phyloP scores from a whole-genome alignment of 2,113 vertebrate genomes.

The Xenopus tropicalis region DNA sequence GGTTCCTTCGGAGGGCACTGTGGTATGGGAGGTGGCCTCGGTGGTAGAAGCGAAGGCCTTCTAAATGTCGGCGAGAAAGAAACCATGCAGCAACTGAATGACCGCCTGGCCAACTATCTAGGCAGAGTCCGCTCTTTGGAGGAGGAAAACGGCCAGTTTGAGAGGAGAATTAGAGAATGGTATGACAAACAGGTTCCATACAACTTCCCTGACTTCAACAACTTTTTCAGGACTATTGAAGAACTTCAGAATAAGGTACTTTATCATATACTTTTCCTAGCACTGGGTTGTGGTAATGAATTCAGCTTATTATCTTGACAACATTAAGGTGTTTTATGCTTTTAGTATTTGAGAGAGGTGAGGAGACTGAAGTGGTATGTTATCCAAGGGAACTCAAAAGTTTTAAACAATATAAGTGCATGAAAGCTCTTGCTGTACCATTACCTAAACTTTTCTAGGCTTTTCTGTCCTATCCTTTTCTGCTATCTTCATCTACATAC shows the following conservation, averaged over 20 bases:
- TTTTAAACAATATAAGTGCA: no score
- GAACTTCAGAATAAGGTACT: constrained; percentile 65
- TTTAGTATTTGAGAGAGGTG: no score
- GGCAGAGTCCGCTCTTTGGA: constrained; percentile 54
- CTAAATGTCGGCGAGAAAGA: constrained; percentile 56
- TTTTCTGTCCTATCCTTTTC: no score
- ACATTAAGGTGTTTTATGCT: no score
- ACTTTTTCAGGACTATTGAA: constrained; percentile 59
- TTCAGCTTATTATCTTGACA: no score
- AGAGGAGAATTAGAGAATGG: constrained; percentile 60
- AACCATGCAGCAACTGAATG: constrained; percentile 73
- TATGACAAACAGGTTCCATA: constrained; percentile 43
- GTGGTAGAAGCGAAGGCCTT: background rate
- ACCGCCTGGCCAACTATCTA: constrained; percentile 69
- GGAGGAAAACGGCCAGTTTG: constrained; percentile 52
- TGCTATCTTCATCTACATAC: no score
- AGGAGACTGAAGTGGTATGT: no score
- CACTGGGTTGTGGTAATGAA: no score
- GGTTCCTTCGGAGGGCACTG: constrained; percentile 1
- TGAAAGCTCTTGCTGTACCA: no score
- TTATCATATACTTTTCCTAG: background rate
- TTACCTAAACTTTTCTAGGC: no score
- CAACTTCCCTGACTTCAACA: constrained; percentile 48
- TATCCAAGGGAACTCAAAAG: no score
- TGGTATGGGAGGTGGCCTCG: background rate